Base-by-base conservation (phyloP, 2,113 vertebrate genomes). In the Ciconia maguari region DNA sequence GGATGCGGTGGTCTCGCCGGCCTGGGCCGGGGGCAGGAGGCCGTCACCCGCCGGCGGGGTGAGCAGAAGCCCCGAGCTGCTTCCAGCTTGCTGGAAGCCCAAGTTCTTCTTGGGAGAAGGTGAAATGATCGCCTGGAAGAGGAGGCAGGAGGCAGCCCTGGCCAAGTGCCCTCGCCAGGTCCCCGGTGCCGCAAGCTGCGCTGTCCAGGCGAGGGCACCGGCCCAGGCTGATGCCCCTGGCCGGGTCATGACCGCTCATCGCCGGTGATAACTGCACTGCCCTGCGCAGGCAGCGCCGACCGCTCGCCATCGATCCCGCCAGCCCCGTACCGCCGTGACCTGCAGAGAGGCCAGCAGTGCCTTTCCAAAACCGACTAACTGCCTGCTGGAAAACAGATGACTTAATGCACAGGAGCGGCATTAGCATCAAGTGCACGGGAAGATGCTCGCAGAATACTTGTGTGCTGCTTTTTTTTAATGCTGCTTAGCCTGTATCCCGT, bases 181-280 rank as follows among this genome's bases (percentile, higher is more conserved):
- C 44, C 25, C 49, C 1, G 52, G 8, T 62, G 82, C 75, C 7
- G 13, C 41, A 11, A 8, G 41, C 55, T 13, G 29, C 25, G 24
- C 34, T 41, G 44, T 13, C 66, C 66, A 0, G 66, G 16, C 10
- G 5, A 9, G 46, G 65, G 51, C 46, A 49, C 34, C 11, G 38
- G 14, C 72, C 30, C 7, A 10, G 32, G 58, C 30, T 1, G 46
- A 1, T 49, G n/a, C 3, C 58, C 10, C n/a, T 0, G 61, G 22
- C 15, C 29, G 13, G 42, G 3, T 24, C 60, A 4, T 6, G 6
- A 14, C 55, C 19, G 27, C 1, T 6, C 34, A 0, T 5, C 10
- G 38, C 42, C 32, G 17, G 7, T 4, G 48, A 4, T 10, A 6
- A 4, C 24, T 3, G 22, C 27, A 2, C 34, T 9, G 66, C 16